Evolutionary conservation across 92 coral and sea anemone species (phyloP).

Genomic region (Epizoanthus illoricatus): DNA sequence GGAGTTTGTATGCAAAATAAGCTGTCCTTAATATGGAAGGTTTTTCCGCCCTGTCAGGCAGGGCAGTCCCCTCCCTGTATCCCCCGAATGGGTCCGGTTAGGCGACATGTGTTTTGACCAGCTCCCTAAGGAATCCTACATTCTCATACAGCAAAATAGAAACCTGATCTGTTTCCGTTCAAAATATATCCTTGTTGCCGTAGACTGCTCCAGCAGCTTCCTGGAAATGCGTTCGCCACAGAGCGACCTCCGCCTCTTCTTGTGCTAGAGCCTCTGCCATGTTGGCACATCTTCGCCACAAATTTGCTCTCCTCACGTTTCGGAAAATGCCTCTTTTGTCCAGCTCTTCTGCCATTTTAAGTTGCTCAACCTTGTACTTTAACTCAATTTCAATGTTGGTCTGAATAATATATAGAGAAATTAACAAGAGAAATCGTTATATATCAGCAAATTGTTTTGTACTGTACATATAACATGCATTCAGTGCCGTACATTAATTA

Average conservation of each 20-base stretch:
- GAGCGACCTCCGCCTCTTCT: constrained; percentile 77
- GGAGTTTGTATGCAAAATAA: too few species aligned
- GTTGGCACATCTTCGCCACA: constrained; percentile 95
- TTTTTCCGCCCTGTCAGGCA: too few species aligned
- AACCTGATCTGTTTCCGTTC: constrained; percentile 11
- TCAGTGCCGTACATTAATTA: too few species aligned
- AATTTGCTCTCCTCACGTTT: constrained; percentile 73
- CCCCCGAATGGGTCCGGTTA: too few species aligned
- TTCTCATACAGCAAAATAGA: too few species aligned
- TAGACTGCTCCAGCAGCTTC: constrained; percentile 72
- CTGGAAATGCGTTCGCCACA: constrained; percentile 77
- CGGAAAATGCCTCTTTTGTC: constrained; percentile 63
- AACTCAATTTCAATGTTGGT: constrained; percentile 74
- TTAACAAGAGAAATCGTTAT: not conserved
- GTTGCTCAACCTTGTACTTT: constrained; percentile 63
- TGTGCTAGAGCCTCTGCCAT: constrained; percentile 93
- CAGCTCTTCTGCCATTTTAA: constrained; percentile 77
- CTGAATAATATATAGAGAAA: constrained; percentile 29
- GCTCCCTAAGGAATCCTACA: too few species aligned
- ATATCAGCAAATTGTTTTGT: too few species aligned
- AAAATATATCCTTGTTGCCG: constrained; percentile 69
- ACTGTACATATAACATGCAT: too few species aligned
- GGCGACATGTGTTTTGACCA: too few species aligned
- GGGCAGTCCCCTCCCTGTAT: too few species aligned
- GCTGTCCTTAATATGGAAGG: too few species aligned